Base-by-base conservation (phyloP, 1,140 invertebrate genomes). In the Drosophila oshimai region DNA sequence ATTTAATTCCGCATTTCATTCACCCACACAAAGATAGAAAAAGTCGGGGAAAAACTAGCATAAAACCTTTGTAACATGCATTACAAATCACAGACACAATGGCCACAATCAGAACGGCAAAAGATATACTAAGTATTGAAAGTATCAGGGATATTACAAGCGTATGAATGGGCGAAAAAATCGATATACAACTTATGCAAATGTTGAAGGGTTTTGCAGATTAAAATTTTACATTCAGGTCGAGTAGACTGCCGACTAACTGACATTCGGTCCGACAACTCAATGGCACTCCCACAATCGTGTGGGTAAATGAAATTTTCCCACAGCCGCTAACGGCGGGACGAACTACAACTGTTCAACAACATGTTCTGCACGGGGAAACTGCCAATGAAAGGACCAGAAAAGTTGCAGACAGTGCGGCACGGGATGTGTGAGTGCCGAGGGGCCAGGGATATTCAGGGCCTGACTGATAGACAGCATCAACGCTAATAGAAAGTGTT, bases 201-300 rank as follows among this genome's bases (percentile, higher is more conserved):
- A 86, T 86, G 55, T 53, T 79, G 65, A 68, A 86, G 79, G 65
- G 74, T 78, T 84, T 78, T 84, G 55, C 80, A 84, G 79, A 84
- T 84, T 84, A 84, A 72, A 84, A 84, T 75, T 84, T 65, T 75
- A 84, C 70, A 84, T 79, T 86, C 74, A 84, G 79, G 80, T 84
- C 80, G 80, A 86, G 79, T 69, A 36, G 39, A 28, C 37, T 39
- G 12, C 67, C 37, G 67, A 61, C 67, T 49, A 71, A 61, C 67
- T 72, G 67, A 55, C 65, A 29, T 36, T 29, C 49, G 13, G 58
- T 39, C 65, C 53, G 71, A 57, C 68, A 70, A 45, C 49, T 84
- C 51, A 70, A 84, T 78, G 49, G 57, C 29, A 54, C 47, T 58
- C 39, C 34, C 37, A 44, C 26, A 33, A 26, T 17, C 33, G 20